Conservation (phyloP, 2,888 invertebrate genomes). For the Drosophila mulleri region DNA sequence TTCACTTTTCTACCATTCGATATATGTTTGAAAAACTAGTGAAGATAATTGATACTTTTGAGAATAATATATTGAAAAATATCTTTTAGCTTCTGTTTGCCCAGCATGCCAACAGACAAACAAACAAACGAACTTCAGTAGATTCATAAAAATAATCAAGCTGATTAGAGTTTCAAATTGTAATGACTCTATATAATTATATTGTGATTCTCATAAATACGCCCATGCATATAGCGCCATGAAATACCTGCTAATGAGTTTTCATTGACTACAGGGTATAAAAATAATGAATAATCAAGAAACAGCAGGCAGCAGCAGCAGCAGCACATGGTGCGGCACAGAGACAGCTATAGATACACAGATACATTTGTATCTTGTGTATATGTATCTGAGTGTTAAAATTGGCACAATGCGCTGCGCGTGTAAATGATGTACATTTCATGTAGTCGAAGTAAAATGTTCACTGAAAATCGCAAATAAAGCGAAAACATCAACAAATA, state of each 20-base stretch:
- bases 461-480: slow-evolving; percentile 46
- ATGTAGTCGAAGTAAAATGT: slow-evolving; percentile 51
- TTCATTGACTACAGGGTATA: slow-evolving; percentile 3
- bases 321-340: slow-evolving; percentile 63
- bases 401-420: slow-evolving; percentile 71
- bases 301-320: slow-evolving; percentile 20
- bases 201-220: background rate
- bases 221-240: background rate
- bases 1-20: too few relatives aligned
- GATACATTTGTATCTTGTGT: slow-evolving; percentile 53
- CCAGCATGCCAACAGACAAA: background rate
- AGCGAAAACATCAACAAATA: slow-evolving; percentile 34
- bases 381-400: slow-evolving; percentile 49
- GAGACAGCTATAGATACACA: slow-evolving; percentile 35
- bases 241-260: background rate
- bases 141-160: background rate
- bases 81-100: background rate
- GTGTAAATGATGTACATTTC: slow-evolving; percentile 68
- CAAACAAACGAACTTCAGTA: background rate
- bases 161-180: background rate
- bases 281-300: slow-evolving; percentile 70
- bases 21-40: too few relatives aligned
- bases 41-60: too few relatives aligned
- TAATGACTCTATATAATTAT: background rate
- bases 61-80: background rate